Conservation (phyloP, 2,888 invertebrate species). For the Acanthococcus lagerstroemiae region DNA sequence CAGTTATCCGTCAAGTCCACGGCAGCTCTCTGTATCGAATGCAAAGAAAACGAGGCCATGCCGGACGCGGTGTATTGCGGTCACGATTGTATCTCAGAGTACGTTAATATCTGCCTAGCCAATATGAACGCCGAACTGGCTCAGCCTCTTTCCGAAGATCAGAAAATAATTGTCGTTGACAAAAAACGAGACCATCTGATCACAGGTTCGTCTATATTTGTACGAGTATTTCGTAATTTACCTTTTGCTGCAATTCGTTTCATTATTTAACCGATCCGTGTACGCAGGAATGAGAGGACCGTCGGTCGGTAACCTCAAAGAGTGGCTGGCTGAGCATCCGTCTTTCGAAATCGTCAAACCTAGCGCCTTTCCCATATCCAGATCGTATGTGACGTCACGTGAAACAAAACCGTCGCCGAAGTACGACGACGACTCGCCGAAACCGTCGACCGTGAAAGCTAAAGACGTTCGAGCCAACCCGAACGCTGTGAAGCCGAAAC, state of each 20-base stretch:
- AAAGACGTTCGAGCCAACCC: neutral
- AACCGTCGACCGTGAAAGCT: neutral
- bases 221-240: too few species aligned
- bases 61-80: constrained; percentile 81
- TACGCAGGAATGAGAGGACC: constrained; percentile 65
- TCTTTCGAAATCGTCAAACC: constrained; percentile 65
- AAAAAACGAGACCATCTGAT: constrained; percentile 59
- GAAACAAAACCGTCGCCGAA: neutral
- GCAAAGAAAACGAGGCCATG: constrained; percentile 60
- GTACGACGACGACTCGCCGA: neutral
- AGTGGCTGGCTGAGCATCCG: constrained; percentile 78
- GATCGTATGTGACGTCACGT: neutral
- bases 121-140: constrained; percentile 33
- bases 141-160: constrained; percentile 35
- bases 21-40: constrained; percentile 57
- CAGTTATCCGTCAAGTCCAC: neutral
- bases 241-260: too few species aligned
- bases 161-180: constrained; percentile 68
- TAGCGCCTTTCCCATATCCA: constrained; percentile 5
- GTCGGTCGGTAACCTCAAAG: constrained; percentile 62
- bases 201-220: constrained; percentile 41
- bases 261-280: too few species aligned
- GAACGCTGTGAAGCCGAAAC: neutral
- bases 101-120: constrained; percentile 46
- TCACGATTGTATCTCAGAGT: constrained; percentile 72